Conservation (phyloP, 2,888 invertebrate species). For the Cataglyphis altisquamis region DNA sequence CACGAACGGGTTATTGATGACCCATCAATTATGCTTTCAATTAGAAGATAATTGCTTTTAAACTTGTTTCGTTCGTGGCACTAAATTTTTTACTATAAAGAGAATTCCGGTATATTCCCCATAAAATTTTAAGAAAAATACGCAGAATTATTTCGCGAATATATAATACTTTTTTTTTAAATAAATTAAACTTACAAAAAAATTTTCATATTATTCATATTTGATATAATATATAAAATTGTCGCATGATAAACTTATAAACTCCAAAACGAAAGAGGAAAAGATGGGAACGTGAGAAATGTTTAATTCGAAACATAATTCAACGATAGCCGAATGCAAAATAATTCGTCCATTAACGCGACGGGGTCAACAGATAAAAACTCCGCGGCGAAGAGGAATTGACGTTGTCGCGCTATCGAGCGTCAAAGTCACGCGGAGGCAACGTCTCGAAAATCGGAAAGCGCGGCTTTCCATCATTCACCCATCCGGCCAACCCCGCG, state of each 20-base stretch:
- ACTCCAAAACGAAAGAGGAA: neutral
- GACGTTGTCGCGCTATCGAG: neutral
- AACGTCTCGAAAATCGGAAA: conserved; percentile 48
- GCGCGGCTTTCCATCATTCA: conserved; percentile 50
- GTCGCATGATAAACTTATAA: neutral
- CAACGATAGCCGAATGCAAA: neutral
- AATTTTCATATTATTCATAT: neutral
- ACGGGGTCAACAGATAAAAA: neutral
- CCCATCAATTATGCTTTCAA: conserved; percentile 54
- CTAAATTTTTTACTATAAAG: neutral
- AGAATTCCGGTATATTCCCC: neutral
- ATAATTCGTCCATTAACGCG: neutral
- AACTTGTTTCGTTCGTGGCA: neutral
- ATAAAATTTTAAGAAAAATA: neutral
- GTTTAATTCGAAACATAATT: neutral
- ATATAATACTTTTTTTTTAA: neutral
- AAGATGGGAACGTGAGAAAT: neutral
- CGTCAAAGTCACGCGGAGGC: conserved; percentile 25
- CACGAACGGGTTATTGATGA: conserved; percentile 19
- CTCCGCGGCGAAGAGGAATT: conserved; percentile 14
- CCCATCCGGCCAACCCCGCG: conserved; percentile 32
- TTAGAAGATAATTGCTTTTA: conserved; percentile 16
- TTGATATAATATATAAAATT: neutral
- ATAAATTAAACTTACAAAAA: neutral
- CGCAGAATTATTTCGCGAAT: neutral